Base-by-base conservation (phyloP, 2,888 invertebrate genomes). In the Catocala fraxini region DNA sequence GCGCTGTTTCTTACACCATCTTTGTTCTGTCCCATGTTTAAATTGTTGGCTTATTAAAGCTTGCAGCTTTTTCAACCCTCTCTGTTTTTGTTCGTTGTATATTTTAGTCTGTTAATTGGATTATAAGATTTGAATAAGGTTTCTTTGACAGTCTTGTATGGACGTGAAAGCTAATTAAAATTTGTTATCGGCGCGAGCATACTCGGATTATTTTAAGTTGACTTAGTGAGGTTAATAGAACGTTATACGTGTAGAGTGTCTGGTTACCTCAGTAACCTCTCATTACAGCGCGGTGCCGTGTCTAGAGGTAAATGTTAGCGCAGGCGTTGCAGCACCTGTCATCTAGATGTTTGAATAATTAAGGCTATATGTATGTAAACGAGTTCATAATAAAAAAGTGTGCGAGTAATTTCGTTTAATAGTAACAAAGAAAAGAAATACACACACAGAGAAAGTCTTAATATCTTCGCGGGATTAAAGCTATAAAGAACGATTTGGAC, bases 51-150 rank as follows among this genome's bases (percentile, higher is more conserved):
- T 82, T 75, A 77, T 79, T 76, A 77, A 71, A 65, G 72, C 70
- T 71, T 62, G 73, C 70, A 74, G 75, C 77, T 69, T 70, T 73
- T 77, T 71, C 73, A 77, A 77, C 74, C 76, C 75, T 73, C 70
- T 77, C 77, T 79, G 79, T 79, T 81, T 78, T 80, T 81, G 75
- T 82, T 83, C 77, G 60, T 72, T 80, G 69, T 81, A 83, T 80
- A 83, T 83, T 82, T 79, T 76, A 82, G 74, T 73, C 71, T 55
- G 74, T 73, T 82, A 84, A 84, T 83, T 82, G 82, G 79, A 77
- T 82, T 79, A 81, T 72, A 72, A 79, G 81, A 80, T 83, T 82
- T 79, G 46, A 75, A 70, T 70, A 80, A 75, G 68, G 72, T 59
- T 78, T 73, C 75, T 77, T 81, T 72, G 64, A 71, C 51, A 62